A percentile compares a stretch with the other conserved stretches of the same genome.
phyloP scores from a whole-genome alignment of 2,888 invertebrate species.

The Prosapia bicincta region DNA sequence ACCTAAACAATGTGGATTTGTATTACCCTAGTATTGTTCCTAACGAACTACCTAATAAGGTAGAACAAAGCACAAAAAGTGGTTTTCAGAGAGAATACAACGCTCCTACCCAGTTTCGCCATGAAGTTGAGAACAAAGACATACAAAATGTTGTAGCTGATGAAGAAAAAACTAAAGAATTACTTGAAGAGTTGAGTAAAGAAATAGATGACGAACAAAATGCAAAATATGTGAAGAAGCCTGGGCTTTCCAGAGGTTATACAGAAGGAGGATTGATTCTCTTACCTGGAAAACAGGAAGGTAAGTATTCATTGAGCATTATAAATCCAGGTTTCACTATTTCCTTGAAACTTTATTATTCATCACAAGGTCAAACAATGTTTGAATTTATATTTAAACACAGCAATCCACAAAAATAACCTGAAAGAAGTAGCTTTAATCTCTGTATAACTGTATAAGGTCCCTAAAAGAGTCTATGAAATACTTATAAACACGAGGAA shows the following conservation, averaged over 20 bases:
- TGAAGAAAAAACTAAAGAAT: not conserved
- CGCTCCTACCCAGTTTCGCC: conserved; percentile 49
- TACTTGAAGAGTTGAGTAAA: not conserved
- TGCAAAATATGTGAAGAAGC: not conserved
- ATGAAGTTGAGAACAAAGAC: conserved; percentile 47
- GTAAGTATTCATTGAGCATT: too few species aligned
- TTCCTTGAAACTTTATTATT: too few species aligned
- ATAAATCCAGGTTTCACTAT: too few species aligned
- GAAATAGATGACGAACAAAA: not conserved
- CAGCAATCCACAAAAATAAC: too few species aligned
- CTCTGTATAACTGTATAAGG: too few species aligned
- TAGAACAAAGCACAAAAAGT: not conserved
- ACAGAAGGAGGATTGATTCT: conserved; percentile 61
- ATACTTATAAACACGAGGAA: too few species aligned
- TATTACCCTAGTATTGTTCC: not conserved
- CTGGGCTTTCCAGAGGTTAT: conserved; percentile 47
- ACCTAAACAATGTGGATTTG: not conserved
- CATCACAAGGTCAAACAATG: too few species aligned
- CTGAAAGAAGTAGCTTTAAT: too few species aligned
- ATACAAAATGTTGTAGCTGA: not conserved
- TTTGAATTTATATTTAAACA: too few species aligned
- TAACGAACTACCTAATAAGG: not conserved
- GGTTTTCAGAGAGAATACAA: conserved; percentile 48
- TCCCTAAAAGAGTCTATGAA: too few species aligned
- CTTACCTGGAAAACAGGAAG: conserved; percentile 42